phyloP scores from a whole-genome alignment of 2,113 vertebrate species.

The Phainopepla nitens region DNA sequence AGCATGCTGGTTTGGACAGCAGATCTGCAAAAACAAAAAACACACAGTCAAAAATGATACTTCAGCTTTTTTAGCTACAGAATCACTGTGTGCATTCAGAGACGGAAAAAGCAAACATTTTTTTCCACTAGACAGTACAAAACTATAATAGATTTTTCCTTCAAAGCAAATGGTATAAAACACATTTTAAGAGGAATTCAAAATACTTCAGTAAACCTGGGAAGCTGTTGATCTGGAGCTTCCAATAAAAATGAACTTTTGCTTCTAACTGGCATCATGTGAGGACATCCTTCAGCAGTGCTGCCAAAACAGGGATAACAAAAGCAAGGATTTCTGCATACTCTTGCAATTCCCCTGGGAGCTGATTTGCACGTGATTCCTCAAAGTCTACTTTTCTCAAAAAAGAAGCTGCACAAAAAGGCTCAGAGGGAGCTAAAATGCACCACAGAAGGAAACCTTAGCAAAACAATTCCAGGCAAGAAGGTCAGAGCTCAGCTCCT shows the following conservation, averaged over 20 bases:
- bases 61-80: neutral
- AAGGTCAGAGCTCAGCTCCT: neutral
- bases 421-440: neutral
- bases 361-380: neutral
- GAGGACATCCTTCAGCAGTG: neutral
- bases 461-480: neutral
- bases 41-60: neutral
- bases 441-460: neutral
- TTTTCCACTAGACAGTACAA: neutral
- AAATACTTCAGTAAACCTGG: neutral
- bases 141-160: neutral
- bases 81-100: neutral
- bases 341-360: neutral
- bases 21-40: slow-evolving; percentile 19
- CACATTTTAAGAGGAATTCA: neutral
- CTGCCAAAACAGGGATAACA: neutral
- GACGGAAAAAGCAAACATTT: neutral
- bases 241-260: neutral
- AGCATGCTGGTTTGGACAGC: neutral
- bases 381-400: neutral
- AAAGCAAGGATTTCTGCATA: neutral
- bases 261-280: neutral
- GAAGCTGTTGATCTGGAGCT: neutral
- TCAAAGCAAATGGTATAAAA: neutral
- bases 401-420: neutral